phyloP scores from a whole-genome alignment of 2,797 vertebrate species.

The Anguilla megastoma region DNA sequence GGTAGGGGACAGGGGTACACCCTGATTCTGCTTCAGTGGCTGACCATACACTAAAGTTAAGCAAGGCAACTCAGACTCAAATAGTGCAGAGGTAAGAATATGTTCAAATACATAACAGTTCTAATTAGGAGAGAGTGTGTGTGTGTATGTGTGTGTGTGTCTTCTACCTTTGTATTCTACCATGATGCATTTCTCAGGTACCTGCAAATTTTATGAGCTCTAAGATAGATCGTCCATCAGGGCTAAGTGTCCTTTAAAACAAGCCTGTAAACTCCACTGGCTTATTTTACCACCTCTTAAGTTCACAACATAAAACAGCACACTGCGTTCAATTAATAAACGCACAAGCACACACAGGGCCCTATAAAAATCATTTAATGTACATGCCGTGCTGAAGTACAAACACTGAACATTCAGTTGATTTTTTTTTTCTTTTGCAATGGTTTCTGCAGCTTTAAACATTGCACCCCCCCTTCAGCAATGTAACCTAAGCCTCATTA shows the following conservation, averaged over 20 bases:
- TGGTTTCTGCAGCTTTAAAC: constrained; percentile 33
- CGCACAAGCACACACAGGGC: constrained; percentile 12
- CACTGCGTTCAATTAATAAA: constrained; percentile 29
- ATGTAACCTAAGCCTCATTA: constrained; percentile 41
- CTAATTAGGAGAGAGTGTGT: not conserved
- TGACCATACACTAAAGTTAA: constrained; percentile 39
- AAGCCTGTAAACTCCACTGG: constrained; percentile 70
- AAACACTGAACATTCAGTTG: not conserved
- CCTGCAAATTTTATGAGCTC: constrained; percentile 66
- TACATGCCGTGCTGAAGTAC: not conserved
- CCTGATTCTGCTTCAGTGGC: constrained; percentile 36
- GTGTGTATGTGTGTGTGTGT: constrained; percentile 3
- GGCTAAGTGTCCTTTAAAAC: constrained; percentile 62
- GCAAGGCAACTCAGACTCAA: constrained; percentile 11
- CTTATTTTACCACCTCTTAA: constrained; percentile 52
- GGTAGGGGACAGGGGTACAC: constrained; percentile 37
- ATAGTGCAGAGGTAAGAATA: not conserved
- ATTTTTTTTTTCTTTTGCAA: not conserved
- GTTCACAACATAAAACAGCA: constrained; percentile 45
- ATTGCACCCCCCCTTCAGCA: constrained; percentile 31
- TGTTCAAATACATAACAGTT: constrained; percentile 27
- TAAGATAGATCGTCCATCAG: constrained; percentile 55
- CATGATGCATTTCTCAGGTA: constrained; percentile 49
- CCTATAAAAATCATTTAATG: constrained; percentile 26
- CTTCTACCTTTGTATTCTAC: constrained; percentile 34